Base-by-base conservation (phyloP, 2,888 invertebrate genomes). In the Leptopilina syphax region DNA sequence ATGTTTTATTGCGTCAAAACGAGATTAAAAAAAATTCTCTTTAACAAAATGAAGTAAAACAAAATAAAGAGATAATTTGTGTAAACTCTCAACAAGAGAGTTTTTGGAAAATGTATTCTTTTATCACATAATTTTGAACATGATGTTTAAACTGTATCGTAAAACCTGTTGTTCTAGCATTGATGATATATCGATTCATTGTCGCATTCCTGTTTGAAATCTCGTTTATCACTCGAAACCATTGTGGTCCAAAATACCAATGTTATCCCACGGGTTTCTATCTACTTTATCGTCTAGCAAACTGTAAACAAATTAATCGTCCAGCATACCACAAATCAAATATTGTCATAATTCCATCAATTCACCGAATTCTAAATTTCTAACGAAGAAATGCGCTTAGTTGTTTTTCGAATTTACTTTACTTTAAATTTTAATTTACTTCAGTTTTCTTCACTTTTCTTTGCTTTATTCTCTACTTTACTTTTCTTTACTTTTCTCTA, bases 271-370 rank as follows among this genome's bases (percentile, higher is more conserved):
- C 47, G 54, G 41, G 44, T 77, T 65, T 78, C 65, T 44, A 54
- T 73, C 41, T 73, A 81, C 80, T 81, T 84, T 84, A 83, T 85
- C 82, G 81, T 68, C 82, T 83, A 82, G 83, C 86, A 87, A 88
- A 88, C 85, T 87, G 88, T 87, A 88, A 90, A 90, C 87, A 89
- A 89, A 89, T 89, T 87, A 90, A 89, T 87, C 85, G 86, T 57
- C 34, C 80, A 76, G 78, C 80, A 73, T 76, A 79, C 86, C 86
- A 82, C 85, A 88, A 90, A 89, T 89, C 90, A 88, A 87, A 87
- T 85, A 86, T 84, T 83, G 85, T 84, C 85, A 87, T 88, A 86
- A 87, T 87, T 84, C 82, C 83, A 73, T 77, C 78, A 82, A 83
- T 80, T 76, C 80, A 83, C 83, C 83, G 78, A 10, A 77, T 54